Conservation (phyloP, 2,797 vertebrate genomes). For the Molossus molossus region DNA sequence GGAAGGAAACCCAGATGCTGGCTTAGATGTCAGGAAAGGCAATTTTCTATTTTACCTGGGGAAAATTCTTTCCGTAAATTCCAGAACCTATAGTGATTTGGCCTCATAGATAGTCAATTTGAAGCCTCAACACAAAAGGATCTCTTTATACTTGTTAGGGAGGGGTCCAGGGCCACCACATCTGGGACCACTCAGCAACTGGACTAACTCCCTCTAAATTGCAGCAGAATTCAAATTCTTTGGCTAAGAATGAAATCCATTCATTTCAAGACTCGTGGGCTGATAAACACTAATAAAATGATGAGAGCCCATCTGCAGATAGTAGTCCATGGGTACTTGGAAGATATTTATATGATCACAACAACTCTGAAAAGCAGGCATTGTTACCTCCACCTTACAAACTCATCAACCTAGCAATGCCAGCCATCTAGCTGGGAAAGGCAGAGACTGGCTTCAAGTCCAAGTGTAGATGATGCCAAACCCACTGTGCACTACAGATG, state of each 20-base stretch:
- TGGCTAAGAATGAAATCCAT: background rate
- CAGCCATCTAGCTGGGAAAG: background rate
- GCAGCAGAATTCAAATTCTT: constrained; percentile 8
- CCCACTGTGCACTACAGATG: background rate
- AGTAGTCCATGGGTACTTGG: background rate
- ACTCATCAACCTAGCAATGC: background rate
- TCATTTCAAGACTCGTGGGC: background rate
- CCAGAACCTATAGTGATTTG: background rate
- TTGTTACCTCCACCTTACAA: background rate
- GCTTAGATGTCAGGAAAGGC: constrained; percentile 58
- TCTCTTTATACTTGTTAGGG: background rate
- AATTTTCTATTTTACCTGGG: constrained; percentile 61
- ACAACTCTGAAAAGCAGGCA: background rate
- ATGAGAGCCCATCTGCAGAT: background rate
- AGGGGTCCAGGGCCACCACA: background rate
- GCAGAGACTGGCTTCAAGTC: background rate
- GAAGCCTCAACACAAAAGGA: constrained; percentile 33
- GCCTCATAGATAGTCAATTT: background rate
- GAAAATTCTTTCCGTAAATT: constrained; percentile 21
- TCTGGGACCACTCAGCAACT: background rate
- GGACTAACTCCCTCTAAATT: background rate
- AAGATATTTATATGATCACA: background rate
- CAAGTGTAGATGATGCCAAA: background rate
- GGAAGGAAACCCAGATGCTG: constrained; percentile 55
- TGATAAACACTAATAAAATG: background rate